Evolutionary conservation across 1,140 invertebrate species (phyloP).

Genomic region (Tetramorium simillimum): DNA sequence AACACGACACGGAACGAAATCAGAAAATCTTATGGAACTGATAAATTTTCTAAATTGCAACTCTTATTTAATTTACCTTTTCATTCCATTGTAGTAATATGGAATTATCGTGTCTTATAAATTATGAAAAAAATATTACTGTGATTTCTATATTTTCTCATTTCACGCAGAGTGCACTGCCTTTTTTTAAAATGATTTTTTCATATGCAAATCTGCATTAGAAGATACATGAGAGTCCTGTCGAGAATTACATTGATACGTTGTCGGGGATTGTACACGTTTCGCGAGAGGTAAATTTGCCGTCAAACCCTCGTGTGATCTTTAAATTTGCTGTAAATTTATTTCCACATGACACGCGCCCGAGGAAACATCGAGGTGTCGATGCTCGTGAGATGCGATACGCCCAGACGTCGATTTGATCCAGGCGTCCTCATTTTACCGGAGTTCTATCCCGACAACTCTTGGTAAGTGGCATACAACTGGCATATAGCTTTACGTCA

Average conservation of each 20-base stretch:
- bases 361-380: neutral
- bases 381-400: neutral
- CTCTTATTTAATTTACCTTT: neutral
- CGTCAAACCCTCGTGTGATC: neutral
- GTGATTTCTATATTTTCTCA: too few species aligned
- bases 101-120: too few species aligned
- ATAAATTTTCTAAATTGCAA: neutral
- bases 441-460: neutral
- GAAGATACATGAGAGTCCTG: neutral
- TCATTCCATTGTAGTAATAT: too few species aligned
- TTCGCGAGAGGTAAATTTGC: neutral
- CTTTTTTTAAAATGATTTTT: neutral
- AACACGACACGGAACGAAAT: neutral
- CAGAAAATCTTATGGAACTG: neutral
- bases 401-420: slow-evolving; percentile 16
- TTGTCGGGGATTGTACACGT: neutral
- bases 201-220: neutral
- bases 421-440: neutral
- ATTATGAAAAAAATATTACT: too few species aligned
- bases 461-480: neutral
- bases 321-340: neutral
- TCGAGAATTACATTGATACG: neutral
- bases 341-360: neutral
- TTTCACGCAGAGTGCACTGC: neutral
- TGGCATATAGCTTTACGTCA: neutral